Percentiles rank a stretch among this genome's conserved stretches.
Conservation (phyloP, 2,113 vertebrate genomes). For the Nerophis ophidion region DNA sequence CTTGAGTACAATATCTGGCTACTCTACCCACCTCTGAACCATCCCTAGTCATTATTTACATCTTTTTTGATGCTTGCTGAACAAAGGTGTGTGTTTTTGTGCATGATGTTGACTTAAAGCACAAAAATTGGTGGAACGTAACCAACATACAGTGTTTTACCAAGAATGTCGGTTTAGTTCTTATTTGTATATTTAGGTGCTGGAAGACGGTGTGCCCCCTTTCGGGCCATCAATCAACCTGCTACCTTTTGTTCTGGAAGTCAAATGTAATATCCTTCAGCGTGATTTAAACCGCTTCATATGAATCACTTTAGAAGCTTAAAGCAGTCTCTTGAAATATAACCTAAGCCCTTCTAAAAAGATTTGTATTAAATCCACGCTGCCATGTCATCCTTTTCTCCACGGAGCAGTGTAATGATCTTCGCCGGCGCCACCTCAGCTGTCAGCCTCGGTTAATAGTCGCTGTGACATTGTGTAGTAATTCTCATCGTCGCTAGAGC, state of each 20-base stretch:
- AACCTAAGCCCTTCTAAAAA: not conserved
- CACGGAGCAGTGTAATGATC: conserved; percentile 11
- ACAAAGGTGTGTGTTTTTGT: no score
- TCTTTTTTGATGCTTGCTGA: no score
- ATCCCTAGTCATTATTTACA: no score
- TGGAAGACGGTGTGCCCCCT: no score
- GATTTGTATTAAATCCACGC: conserved; percentile 4
- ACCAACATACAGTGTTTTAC: no score
- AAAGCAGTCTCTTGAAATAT: conserved; percentile 1
- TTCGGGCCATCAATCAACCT: no score
- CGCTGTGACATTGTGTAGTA: conserved; percentile 25
- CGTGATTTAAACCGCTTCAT: not conserved
- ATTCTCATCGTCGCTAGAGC: conserved; percentile 20
- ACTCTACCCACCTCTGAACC: no score
- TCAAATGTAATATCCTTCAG: not conserved
- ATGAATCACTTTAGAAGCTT: not conserved
- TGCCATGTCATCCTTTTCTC: conserved; percentile 13
- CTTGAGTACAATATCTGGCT: no score
- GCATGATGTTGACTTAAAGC: no score
- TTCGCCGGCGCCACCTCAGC: conserved; percentile 9
- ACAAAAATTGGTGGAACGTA: no score
- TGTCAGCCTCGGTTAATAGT: conserved; percentile 36
- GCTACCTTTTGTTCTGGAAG: not conserved
- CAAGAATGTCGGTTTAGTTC: no score
- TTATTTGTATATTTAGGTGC: no score